Base-by-base conservation (phyloP, 30 jellyfish, hydroid and myxozoan genomes). In the Aurelia sp. region DNA sequence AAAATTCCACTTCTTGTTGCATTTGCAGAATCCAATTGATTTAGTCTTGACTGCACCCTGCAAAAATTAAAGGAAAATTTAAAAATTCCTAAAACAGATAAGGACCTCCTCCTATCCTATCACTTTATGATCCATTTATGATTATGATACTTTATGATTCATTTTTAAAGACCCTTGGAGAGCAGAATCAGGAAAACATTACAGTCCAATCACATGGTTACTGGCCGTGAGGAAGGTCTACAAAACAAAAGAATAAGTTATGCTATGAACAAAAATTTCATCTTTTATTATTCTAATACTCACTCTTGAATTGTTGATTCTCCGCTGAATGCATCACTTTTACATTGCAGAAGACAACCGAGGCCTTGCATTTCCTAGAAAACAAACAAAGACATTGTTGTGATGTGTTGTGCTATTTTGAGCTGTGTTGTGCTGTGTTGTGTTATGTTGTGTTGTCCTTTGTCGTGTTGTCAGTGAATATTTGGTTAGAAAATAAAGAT, bases 241-340 rank as follows among this genome's bases (percentile, higher is more conserved):
- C 3, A 7, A 38, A 38, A 38, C 2, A 7, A 38, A 38, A 38
- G 33, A 38, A 38, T 38, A 38, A 38, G 9, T 38, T 38, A 38
- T 38, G 50, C 50, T 7, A 44, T 44, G 15, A 8, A 44, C 55
- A 44, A 44, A 9, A 44, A 44, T 44, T 1, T 44, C 15, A 16
- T 44, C 3, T 44, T 44, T 44, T 44, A 44, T 44, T 44, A 13
- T 5, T 44, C 55, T 5, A 0, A 44, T 44, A 44, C 55, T 78
- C 62, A 80, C 90, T 66, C 64, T 9, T 65, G 33, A 51, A 80
- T 63, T 7, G 74, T 70, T 8, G 90, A 30, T 2, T 57, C 40
- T 33, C 92, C 92, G 22, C 80, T 61, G 35, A 82, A 82, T 50
- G 84, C 92, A 44, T 82, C 92, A 19, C 66, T 47, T 60, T 74